A percentile compares a stretch with the other conserved stretches of the same genome.
phyloP scores from a whole-genome alignment of 2,888 invertebrate genomes.

The Meiosimyza decipiens region DNA sequence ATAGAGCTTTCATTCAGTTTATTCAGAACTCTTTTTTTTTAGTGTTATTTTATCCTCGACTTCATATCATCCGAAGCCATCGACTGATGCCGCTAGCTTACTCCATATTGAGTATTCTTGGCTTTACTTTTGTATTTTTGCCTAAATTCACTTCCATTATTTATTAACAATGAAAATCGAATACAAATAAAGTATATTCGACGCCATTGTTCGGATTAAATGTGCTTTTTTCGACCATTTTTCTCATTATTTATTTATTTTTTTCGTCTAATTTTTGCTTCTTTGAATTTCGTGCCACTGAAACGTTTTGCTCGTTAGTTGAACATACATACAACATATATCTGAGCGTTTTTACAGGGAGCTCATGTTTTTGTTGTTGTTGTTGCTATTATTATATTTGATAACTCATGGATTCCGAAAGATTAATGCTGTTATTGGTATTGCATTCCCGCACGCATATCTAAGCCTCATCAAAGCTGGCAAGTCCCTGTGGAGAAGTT shows the following conservation, averaged over 20 bases:
- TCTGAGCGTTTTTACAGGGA: no score
- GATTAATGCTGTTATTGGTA: constrained; percentile 17
- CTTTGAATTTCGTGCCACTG: not conserved
- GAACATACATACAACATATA: no score
- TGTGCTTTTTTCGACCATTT: constrained; percentile 8
- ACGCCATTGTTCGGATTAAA: constrained; percentile 19
- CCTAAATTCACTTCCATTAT: constrained; percentile 23
- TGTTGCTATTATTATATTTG: not conserved
- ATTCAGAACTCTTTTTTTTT: no score
- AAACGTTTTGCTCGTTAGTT: constrained; percentile 10
- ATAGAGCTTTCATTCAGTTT: no score
- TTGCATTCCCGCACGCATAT: constrained; percentile 53
- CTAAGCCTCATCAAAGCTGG: not conserved
- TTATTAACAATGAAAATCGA: constrained; percentile 12
- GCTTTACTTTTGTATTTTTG: constrained; percentile 11
- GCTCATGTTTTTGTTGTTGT: constrained; percentile 5
- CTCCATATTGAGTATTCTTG: not conserved
- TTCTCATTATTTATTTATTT: not conserved
- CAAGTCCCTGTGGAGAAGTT: constrained; percentile 16
- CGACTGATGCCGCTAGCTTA: not conserved
- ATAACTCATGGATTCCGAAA: constrained; percentile 14
- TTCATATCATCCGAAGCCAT: no score
- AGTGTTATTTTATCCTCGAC: no score
- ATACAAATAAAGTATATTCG: constrained; percentile 8
- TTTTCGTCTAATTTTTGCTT: not conserved